phyloP scores from a whole-genome alignment of 2,888 invertebrate genomes.

The Chrysolina oricalcia region DNA sequence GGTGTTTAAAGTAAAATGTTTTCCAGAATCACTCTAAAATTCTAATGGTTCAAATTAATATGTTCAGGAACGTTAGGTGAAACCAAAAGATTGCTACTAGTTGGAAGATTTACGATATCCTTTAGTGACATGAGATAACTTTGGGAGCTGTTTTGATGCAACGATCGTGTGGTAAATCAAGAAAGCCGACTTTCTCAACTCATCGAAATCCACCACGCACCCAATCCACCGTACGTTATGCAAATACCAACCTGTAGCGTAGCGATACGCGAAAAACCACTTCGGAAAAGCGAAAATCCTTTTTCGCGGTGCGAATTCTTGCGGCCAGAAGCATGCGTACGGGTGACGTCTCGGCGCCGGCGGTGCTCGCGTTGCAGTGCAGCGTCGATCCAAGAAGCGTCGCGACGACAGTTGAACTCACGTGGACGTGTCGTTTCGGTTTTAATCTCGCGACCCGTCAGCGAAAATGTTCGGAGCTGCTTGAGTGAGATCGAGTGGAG shows the following conservation, averaged over 20 bases:
- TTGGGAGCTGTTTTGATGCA: neutral
- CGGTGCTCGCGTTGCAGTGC: constrained; percentile 37
- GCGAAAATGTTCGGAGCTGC: constrained; percentile 26
- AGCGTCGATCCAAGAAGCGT: constrained; percentile 38
- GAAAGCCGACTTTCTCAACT: neutral
- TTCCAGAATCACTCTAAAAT: too few species aligned
- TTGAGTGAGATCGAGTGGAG: constrained; percentile 25
- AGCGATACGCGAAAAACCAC: neutral
- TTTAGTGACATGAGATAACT: too few species aligned
- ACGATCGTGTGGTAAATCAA: neutral
- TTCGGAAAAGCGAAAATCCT: neutral
- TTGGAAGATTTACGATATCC: too few species aligned
- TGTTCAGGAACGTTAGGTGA: too few species aligned
- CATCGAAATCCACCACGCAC: neutral
- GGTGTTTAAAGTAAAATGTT: too few species aligned
- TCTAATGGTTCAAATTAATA: too few species aligned
- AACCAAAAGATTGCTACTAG: too few species aligned
- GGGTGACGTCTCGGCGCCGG: constrained; percentile 27
- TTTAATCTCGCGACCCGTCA: constrained; percentile 22
- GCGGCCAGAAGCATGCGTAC: constrained; percentile 54
- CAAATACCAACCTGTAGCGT: constrained; percentile 19
- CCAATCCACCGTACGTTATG: neutral
- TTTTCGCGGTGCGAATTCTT: constrained; percentile 35
- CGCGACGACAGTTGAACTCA: constrained; percentile 34
- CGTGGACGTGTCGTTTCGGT: constrained; percentile 36